phyloP scores from a whole-genome alignment of 1,140 invertebrate species.

The Triops longicaudatus region DNA sequence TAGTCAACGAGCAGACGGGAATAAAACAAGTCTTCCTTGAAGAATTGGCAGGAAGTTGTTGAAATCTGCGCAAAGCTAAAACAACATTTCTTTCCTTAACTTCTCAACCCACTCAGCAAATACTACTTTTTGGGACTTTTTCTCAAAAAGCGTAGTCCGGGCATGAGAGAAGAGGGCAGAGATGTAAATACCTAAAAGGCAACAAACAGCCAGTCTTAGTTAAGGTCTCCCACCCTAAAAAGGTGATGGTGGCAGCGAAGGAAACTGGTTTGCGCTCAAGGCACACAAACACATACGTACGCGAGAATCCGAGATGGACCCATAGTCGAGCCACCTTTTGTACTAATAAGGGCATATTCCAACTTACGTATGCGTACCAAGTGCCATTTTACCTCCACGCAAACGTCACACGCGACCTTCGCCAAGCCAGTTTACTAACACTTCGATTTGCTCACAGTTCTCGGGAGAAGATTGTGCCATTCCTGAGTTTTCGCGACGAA shows the following conservation, averaged over 20 bases:
- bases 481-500: background rate
- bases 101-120: too few relatives aligned
- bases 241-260: background rate
- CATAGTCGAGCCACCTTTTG: background rate
- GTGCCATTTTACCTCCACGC: background rate
- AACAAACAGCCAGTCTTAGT: background rate
- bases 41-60: background rate
- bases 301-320: background rate
- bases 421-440: background rate
- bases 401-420: background rate
- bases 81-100: too few relatives aligned
- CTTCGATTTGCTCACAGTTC: background rate
- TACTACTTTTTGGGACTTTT: too few relatives aligned
- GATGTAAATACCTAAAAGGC: background rate
- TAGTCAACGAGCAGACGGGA: background rate
- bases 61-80: background rate
- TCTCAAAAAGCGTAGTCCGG: too few relatives aligned
- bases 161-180: background rate
- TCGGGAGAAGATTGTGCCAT: background rate
- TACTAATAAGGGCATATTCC: constrained; percentile 5
- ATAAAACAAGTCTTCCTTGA: background rate
- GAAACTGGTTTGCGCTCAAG: background rate
- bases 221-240: background rate
- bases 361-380: background rate
- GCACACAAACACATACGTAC: background rate